These are phyloP conservation scores for Schizopygopsis pylzovi DNA, from an alignment of 2,797 vertebrate genomes.

Conservation along the genomic window DNA sequence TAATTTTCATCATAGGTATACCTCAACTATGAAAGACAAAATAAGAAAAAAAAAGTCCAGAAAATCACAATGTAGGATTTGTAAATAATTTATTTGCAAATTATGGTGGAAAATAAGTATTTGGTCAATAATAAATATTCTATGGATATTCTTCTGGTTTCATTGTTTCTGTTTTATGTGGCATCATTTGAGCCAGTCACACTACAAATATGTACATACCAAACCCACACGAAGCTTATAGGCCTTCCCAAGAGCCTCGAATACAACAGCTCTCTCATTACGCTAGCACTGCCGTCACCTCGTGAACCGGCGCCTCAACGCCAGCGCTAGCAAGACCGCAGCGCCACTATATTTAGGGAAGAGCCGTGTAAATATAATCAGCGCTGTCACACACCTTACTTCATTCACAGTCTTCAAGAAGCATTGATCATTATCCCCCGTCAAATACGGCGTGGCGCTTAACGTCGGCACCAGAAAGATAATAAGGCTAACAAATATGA, in stretches of 20 bases:
- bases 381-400: slow-evolving; percentile 62
- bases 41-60: too few species aligned
- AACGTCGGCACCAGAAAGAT: slow-evolving; percentile 59
- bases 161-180: not conserved
- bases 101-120: too few species aligned
- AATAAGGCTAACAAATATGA: slow-evolving; percentile 65
- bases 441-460: slow-evolving; percentile 63
- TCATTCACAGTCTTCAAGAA: slow-evolving; percentile 60
- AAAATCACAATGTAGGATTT: too few species aligned
- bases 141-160: slow-evolving; percentile 10
- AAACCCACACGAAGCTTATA: slow-evolving; percentile 52
- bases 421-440: slow-evolving; percentile 68
- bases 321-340: slow-evolving; percentile 61
- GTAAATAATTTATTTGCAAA: too few species aligned
- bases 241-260: slow-evolving; percentile 47
- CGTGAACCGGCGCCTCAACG: slow-evolving; percentile 56
- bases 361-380: slow-evolving; percentile 66
- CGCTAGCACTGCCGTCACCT: slow-evolving; percentile 55
- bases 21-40: too few species aligned
- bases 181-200: slow-evolving; percentile 24
- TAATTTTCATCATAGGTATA: too few species aligned
- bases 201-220: slow-evolving; percentile 52
- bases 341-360: slow-evolving; percentile 58
- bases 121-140: too few species aligned
- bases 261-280: slow-evolving; percentile 65